Evolutionary conservation across 2,113 vertebrate genomes (phyloP), one percentile per base, ranked within the genome.

Genomic region (Campylomormyrus tamandua): DNA sequence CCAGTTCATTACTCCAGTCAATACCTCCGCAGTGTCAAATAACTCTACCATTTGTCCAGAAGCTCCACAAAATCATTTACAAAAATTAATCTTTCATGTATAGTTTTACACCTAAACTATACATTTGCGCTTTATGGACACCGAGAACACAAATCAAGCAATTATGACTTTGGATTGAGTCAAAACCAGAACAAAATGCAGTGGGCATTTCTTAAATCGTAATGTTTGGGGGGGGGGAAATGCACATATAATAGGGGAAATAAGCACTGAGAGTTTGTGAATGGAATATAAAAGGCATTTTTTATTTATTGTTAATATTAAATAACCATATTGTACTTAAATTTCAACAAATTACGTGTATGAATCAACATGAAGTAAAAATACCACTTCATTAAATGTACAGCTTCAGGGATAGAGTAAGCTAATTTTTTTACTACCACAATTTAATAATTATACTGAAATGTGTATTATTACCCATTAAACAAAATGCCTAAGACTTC

Each of bases 341-440:
- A 98, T 99, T 99, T 97, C 98, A 98, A 98, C 98, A 98, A 95
- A 97, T 98, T 97, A 98, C 97, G 98, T 97, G 96, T 97, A 98
- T 97, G 97, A 97, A 95, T 97, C 97, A 97, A 98, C 97, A 96
- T 97, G 97, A 98, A 98, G 97, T 99, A 99, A 97, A 99, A 99
- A 98, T 97, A 96, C 97, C 96, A 95, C 96, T 96, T 93, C 97
- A 97, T 97, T 21, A 97, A 99, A 99, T 98, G 94, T 97, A 98
- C 97, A 98, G 96, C 95, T 97, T 97, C 95, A 97, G 97, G 96
- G 95, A 97, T 95, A 95, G 95, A 95, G 96, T 95, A 93, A 96
- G 94, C 95, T 95, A 95, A 95, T 96, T 96, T 95, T 91, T 88
- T 92, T 88, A 42, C 53, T 90, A 84, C 86, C 91, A 89, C 94